Percentiles rank a stretch among this genome's conserved stretches.
Evolutionary conservation across 2,113 vertebrate genomes (phyloP).

Genomic region (Cebidichthys violaceus): DNA sequence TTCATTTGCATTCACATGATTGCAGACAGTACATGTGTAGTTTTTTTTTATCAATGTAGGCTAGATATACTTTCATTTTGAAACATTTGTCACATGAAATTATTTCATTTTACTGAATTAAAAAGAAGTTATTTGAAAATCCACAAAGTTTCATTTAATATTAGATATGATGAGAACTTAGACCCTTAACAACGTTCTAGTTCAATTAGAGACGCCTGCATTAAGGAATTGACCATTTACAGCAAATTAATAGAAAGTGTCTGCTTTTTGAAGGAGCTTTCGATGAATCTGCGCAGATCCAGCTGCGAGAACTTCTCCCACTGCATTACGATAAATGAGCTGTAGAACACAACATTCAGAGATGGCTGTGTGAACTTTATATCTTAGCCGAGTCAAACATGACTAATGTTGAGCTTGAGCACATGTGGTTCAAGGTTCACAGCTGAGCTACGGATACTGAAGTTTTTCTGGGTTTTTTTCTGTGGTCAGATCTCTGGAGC

Average conservation of each 20-base stretch:
- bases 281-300: background rate
- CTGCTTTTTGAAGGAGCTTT: background rate
- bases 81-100: background rate
- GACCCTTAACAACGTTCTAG: background rate
- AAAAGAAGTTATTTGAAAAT: background rate
- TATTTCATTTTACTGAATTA: background rate
- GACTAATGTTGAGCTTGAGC: background rate
- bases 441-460: background rate
- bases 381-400: background rate
- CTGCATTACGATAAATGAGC: background rate
- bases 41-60: background rate
- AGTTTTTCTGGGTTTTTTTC: background rate
- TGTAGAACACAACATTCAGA: too few species aligned
- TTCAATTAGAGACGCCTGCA: background rate
- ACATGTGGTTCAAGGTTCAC: background rate
- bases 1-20: background rate
- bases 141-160: background rate
- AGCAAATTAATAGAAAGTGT: background rate
- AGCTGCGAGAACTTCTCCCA: background rate
- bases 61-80: background rate
- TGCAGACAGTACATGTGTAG: background rate
- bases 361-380: background rate
- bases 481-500: conserved; percentile 88
- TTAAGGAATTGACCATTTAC: background rate
- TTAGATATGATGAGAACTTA: background rate